Percentiles rank a stretch among this genome's conserved stretches.
Evolutionary conservation across 2,113 vertebrate species (phyloP).

Genomic region (Panthera tigris): DNA sequence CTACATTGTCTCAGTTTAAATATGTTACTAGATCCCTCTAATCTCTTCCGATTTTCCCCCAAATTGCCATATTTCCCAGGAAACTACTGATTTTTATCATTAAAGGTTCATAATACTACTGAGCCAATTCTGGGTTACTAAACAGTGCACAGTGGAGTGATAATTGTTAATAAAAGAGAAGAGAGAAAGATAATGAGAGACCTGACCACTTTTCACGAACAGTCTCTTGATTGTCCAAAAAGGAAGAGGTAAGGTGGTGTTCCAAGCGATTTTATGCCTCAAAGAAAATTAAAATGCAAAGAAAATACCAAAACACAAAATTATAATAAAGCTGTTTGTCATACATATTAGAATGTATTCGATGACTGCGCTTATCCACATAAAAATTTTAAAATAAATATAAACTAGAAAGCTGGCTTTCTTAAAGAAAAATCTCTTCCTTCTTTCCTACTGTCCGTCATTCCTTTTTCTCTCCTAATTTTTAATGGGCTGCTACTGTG

Average conservation of each 20-base stretch:
- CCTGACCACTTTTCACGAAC: not conserved
- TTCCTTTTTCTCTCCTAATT: not conserved
- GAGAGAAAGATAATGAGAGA: not conserved
- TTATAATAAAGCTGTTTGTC: not conserved
- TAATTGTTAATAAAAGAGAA: not conserved
- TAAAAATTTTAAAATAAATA: not conserved
- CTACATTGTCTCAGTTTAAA: not conserved
- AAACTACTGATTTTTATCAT: not conserved
- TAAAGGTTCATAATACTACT: not conserved
- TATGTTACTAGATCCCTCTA: not conserved
- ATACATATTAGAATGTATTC: not conserved
- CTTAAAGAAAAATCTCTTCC: not conserved
- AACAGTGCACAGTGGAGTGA: not conserved
- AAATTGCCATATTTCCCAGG: not conserved
- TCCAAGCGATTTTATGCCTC: not conserved
- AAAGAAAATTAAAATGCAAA: conserved; percentile 9
- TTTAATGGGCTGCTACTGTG: not conserved
- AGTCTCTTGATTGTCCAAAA: not conserved
- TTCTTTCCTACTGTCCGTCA: not conserved
- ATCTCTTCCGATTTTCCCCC: not conserved
- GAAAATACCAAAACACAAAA: not conserved
- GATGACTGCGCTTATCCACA: not conserved
- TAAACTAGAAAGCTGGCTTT: not conserved
- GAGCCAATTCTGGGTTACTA: not conserved
- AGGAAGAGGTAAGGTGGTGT: not conserved